phyloP scores from a whole-genome alignment of 2,888 invertebrate genomes.

The Perdita meconis region DNA sequence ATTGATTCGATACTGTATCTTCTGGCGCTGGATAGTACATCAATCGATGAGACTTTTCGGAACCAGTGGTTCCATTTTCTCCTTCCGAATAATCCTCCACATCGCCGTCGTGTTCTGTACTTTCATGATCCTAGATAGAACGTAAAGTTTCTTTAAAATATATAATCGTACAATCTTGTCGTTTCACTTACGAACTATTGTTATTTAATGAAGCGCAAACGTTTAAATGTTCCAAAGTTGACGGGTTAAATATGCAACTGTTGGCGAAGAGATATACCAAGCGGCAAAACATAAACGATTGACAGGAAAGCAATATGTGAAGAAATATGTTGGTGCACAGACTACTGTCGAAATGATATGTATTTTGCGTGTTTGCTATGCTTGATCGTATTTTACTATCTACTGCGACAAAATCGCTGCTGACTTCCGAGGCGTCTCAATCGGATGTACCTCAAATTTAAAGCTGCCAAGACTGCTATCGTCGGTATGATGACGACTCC shows the following conservation, averaged over 20 bases:
- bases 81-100: conserved; percentile 94
- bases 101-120: conserved; percentile 94
- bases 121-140: conserved; percentile 85
- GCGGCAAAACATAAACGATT: conserved; percentile 14
- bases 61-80: conserved; percentile 87
- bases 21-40: conserved; percentile 91
- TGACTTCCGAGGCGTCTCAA: conserved; percentile 44
- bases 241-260: conserved; percentile 18
- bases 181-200: background rate
- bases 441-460: conserved; percentile 87
- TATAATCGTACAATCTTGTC: background rate
- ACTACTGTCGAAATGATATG: background rate
- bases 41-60: conserved; percentile 87
- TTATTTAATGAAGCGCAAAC: conserved; percentile 34
- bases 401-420: conserved; percentile 27
- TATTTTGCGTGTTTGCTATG: conserved; percentile 1
- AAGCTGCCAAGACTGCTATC: conserved; percentile 90
- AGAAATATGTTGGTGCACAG: background rate
- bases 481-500: conserved; percentile 88
- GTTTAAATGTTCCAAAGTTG: conserved; percentile 20
- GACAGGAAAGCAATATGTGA: conserved; percentile 18
- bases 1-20: conserved; percentile 88
- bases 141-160: background rate
- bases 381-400: conserved; percentile 19
- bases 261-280: conserved; percentile 11